Conservation (phyloP, 2,888 invertebrate genomes). For the Leucophora obtusa region DNA sequence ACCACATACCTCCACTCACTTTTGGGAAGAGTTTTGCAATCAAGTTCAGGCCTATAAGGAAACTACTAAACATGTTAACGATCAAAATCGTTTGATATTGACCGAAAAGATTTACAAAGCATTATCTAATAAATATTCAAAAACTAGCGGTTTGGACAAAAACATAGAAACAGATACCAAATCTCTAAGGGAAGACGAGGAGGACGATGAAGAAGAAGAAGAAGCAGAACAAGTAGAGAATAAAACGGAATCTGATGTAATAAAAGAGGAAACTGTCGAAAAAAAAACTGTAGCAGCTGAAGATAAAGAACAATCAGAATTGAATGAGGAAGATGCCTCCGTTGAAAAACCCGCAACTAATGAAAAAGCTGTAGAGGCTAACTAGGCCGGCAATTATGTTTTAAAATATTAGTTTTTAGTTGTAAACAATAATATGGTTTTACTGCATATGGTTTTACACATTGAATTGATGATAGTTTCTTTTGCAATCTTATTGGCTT, state of each 20-base stretch:
- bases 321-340: slow-evolving; percentile 23
- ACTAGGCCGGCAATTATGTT: slow-evolving; percentile 45
- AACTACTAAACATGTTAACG: slow-evolving; percentile 81
- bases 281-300: slow-evolving; percentile 22
- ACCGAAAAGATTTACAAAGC: slow-evolving; percentile 72
- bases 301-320: slow-evolving; percentile 12
- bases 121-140: slow-evolving; percentile 57
- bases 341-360: slow-evolving; percentile 41
- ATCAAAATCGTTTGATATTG: slow-evolving; percentile 72
- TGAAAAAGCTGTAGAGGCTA: slow-evolving; percentile 54
- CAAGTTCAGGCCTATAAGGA: slow-evolving; percentile 84
- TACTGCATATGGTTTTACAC: slow-evolving; percentile 7
- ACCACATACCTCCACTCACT: slow-evolving; percentile 81
- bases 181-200: slow-evolving; percentile 56
- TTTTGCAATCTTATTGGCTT: neutral
- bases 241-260: neutral
- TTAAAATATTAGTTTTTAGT: slow-evolving; percentile 56
- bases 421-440: slow-evolving; percentile 44
- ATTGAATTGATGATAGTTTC: slow-evolving; percentile 10
- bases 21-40: slow-evolving; percentile 86
- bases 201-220: slow-evolving; percentile 45
- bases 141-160: slow-evolving; percentile 40
- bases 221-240: slow-evolving; percentile 46
- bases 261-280: slow-evolving; percentile 21
- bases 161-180: slow-evolving; percentile 45